Evolutionary conservation across 2,888 invertebrate species (phyloP).

Genomic region (Epinotia demarniana): DNA sequence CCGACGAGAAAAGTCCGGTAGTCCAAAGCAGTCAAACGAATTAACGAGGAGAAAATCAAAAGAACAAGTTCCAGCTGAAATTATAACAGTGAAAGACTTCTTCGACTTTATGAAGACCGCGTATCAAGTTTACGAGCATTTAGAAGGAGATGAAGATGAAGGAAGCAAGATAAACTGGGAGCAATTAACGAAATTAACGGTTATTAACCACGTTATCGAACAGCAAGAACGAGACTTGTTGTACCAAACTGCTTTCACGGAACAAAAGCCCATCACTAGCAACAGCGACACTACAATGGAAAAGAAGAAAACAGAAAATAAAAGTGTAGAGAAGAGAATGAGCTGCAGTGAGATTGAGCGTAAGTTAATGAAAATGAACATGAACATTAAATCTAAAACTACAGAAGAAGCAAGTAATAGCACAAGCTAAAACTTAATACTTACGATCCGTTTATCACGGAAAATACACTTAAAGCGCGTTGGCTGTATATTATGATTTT

Average conservation of each 20-base stretch:
- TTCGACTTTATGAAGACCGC: conserved; percentile 90
- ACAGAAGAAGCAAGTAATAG: no score
- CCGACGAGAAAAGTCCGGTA: conserved; percentile 62
- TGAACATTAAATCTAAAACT: no score
- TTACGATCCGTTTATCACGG: no score
- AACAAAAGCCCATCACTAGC: conserved; percentile 68
- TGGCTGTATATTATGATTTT: background rate
- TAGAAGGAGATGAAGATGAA: conserved; percentile 76
- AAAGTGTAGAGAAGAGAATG: conserved; percentile 63
- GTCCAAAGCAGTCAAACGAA: conserved; percentile 60
- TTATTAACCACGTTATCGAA: conserved; percentile 78
- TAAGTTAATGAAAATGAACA: conserved; percentile 46
- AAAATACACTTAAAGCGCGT: no score
- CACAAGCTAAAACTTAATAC: background rate
- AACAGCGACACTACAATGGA: conserved; percentile 73
- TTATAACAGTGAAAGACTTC: conserved; percentile 88
- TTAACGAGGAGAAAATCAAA: conserved; percentile 64
- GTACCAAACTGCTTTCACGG: conserved; percentile 63
- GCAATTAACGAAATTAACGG: conserved; percentile 78
- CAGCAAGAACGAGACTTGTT: conserved; percentile 78
- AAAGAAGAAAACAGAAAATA: conserved; percentile 59
- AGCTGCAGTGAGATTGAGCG: conserved; percentile 78
- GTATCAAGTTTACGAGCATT: conserved; percentile 86
- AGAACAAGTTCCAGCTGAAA: conserved; percentile 76
- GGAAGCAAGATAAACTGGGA: conserved; percentile 80